Evolutionary conservation across 1,140 invertebrate genomes (phyloP), one percentile per base, ranked within the genome.

Genomic region (Conopomorpha cramerella): DNA sequence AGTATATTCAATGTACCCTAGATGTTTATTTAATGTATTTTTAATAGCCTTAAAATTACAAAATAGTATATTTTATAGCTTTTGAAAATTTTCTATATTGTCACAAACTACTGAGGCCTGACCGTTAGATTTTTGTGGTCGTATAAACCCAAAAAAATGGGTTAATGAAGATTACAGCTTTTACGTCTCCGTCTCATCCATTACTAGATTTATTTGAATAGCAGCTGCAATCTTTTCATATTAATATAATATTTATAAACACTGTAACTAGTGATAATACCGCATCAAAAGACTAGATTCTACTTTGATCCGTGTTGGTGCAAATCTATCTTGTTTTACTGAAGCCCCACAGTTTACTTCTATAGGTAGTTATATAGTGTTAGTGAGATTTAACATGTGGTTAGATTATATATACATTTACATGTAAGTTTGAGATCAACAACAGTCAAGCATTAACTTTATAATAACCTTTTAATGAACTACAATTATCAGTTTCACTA

Each of bases 371-470:
- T 51, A 45, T 41, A 43, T 58, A 43, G 65, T 70, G 61, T 59
- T 62, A 16, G 55, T 65, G 52, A 67, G 62, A 46, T 68, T 66
- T 70, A 74, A 74, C 70, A 72, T 66, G 67, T 70, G 67, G 67
- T 74, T 71, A 71, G 51, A 71, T 70, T 71, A 74, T 70, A 64
- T 72, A 74, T 59, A 72, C 51, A 60, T 49, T 64, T 71, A 72
- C 58, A 65, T 49, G 59, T 63, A 66, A 31, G 41, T 54, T 70
- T 66, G 63, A 72, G 70, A 74, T 70, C 59, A 74, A 71, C 64
- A 74, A 74, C 65, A 68, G 62, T 66, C 48, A 72, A 74, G 65
- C 64, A 51, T 60, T 61, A 71, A 56, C 58, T 23, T 23, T 23
- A 23, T 23, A 23, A 23, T 23, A 23, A n/a, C n/a, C n/a, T n/a